These are phyloP conservation scores for Reinhardtius hippoglossoides DNA, from an alignment of 2,113 vertebrate species.

Conservation along the genomic window DNA sequence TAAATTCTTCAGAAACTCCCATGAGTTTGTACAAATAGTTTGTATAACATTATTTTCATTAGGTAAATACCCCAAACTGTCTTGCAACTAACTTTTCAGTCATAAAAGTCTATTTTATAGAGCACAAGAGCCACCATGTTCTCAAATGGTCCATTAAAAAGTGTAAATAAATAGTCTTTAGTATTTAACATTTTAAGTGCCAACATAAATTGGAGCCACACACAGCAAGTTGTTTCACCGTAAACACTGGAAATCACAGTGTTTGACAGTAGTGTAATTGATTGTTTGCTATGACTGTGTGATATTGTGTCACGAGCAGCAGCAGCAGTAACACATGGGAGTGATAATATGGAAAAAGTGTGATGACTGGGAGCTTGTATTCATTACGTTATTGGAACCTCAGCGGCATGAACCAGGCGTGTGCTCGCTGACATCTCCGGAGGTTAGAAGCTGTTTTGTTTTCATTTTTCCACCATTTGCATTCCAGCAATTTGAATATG, in stretches of 20 bases:
- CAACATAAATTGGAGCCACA: slow-evolving; percentile 55
- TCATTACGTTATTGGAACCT: slow-evolving; percentile 54
- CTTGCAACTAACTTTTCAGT: slow-evolving; percentile 45
- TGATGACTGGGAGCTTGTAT: slow-evolving; percentile 68
- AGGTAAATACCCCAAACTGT: slow-evolving; percentile 49
- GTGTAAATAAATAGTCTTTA: slow-evolving; percentile 66
- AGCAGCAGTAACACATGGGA: slow-evolving; percentile 36
- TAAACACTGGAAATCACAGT: slow-evolving; percentile 41
- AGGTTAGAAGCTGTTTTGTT: slow-evolving; percentile 47
- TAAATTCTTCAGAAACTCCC: slow-evolving; percentile 24
- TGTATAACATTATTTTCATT: slow-evolving; percentile 48
- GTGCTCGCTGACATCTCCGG: slow-evolving; percentile 51
- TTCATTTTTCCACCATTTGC: slow-evolving; percentile 49
- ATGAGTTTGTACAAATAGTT: slow-evolving; percentile 32
- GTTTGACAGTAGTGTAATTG: slow-evolving; percentile 62
- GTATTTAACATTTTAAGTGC: slow-evolving; percentile 55
- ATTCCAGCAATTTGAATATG: slow-evolving; percentile 29
- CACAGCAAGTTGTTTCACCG: slow-evolving; percentile 39
- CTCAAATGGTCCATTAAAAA: slow-evolving; percentile 61
- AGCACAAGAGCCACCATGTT: slow-evolving; percentile 52
- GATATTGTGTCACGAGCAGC: slow-evolving; percentile 58
- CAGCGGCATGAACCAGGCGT: slow-evolving; percentile 46
- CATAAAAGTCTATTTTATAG: slow-evolving; percentile 63
- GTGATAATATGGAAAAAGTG: slow-evolving; percentile 67
- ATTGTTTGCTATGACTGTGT: slow-evolving; percentile 67